Conservation (phyloP, 2,888 invertebrate species). For the Oscheius sp. region DNA sequence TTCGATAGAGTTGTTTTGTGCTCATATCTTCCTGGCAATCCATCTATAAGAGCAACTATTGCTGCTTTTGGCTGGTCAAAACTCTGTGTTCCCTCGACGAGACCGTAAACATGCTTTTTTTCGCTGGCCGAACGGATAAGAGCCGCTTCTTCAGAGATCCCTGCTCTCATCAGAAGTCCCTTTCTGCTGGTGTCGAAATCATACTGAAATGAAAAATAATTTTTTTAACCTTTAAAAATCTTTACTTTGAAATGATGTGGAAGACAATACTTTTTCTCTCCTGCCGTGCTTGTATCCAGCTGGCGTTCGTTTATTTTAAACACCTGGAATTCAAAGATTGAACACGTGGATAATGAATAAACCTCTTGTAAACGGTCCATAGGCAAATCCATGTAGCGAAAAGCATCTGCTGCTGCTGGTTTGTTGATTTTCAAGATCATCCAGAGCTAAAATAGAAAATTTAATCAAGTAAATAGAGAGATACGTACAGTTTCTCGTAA, state of each 20-base stretch:
- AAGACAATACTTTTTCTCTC: not conserved
- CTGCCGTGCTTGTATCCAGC: not conserved
- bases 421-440: not conserved
- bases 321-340: not conserved
- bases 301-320: not conserved
- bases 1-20: not conserved
- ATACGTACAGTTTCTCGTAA: not conserved
- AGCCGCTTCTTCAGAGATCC: not conserved
- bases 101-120: not conserved
- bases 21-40: not conserved
- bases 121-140: not conserved
- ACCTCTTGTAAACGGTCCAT: not conserved
- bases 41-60: not conserved
- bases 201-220: not conserved
- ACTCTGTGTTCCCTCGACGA: not conserved
- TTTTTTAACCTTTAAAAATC: not conserved
- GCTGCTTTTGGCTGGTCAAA: not conserved
- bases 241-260: not conserved
- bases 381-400: not conserved
- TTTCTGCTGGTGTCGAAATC: not conserved
- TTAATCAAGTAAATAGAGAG: not conserved
- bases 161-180: not conserved
- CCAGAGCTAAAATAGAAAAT: not conserved
- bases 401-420: not conserved
- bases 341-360: not conserved